A percentile compares a stretch with the other conserved stretches of the same genome.
Conservation (phyloP, 1,140 invertebrate species). For the Chelonus insularis region DNA sequence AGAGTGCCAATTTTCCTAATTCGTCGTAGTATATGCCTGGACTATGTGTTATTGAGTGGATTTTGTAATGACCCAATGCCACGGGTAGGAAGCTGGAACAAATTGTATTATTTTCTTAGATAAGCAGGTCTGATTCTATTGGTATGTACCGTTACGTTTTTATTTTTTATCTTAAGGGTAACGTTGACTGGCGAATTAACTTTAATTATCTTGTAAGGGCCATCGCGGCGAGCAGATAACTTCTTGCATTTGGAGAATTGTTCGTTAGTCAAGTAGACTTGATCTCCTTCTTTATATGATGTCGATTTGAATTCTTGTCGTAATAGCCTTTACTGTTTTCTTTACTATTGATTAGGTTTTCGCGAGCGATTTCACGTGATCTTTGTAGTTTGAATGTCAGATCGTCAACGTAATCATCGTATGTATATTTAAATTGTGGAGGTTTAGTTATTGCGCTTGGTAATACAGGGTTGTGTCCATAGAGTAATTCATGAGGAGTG, state of each 20-base stretch:
- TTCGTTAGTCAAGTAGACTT: slow-evolving; percentile 2
- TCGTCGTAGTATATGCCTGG: too few relatives aligned
- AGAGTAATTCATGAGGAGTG: slow-evolving; percentile 17
- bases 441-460: too few relatives aligned
- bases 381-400: slow-evolving; percentile 6
- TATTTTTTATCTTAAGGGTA: not conserved
- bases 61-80: too few relatives aligned
- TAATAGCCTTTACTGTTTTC: slow-evolving; percentile 7
- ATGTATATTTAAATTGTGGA: too few relatives aligned
- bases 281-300: slow-evolving; percentile 7
- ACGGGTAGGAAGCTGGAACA: too few relatives aligned
- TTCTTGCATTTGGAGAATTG: slow-evolving; percentile 2
- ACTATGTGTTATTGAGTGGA: too few relatives aligned
- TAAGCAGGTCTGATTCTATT: not conserved
- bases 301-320: slow-evolving; percentile 1
- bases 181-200: too few relatives aligned
- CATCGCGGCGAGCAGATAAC: not conserved
- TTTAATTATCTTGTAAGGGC: too few relatives aligned
- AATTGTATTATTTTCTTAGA: not conserved
- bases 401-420: too few relatives aligned
- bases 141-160: too few relatives aligned
- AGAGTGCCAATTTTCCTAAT: too few relatives aligned
- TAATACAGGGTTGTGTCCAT: slow-evolving; percentile 4
- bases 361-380: not conserved
- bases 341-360: not conserved